Evolutionary conservation across 2,113 vertebrate genomes (phyloP).

Genomic region (Odontophorus gujanensis): DNA sequence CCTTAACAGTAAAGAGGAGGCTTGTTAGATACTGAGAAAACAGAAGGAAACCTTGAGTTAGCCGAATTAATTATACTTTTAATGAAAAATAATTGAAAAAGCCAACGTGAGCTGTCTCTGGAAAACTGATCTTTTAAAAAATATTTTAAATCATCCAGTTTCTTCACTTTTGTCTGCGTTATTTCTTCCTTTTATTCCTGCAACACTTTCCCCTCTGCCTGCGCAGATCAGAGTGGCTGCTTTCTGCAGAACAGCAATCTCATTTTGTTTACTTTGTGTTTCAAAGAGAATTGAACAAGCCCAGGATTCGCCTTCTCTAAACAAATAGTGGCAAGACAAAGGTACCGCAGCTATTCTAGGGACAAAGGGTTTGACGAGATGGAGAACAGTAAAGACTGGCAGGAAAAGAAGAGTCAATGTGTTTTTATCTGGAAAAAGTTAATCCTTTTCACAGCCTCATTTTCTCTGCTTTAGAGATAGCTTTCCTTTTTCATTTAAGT

Average conservation of each 20-base stretch:
- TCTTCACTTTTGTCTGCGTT: not conserved
- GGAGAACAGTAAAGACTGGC: not conserved
- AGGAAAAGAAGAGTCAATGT: conserved; percentile 22
- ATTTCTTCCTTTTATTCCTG: conserved; percentile 7
- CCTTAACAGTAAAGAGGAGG: not conserved
- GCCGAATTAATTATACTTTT: conserved; percentile 33
- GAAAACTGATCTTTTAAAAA: conserved; percentile 23
- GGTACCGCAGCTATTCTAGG: conserved; percentile 42
- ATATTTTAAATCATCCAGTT: conserved; percentile 17
- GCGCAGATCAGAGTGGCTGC: conserved; percentile 27
- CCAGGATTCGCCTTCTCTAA: conserved; percentile 37
- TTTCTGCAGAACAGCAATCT: conserved; percentile 44
- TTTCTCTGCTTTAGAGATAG: conserved; percentile 58
- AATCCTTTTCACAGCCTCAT: conserved; percentile 53
- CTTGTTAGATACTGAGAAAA: not conserved
- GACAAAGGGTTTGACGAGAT: conserved; percentile 42
- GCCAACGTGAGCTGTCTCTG: not conserved
- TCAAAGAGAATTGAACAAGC: conserved; percentile 64
- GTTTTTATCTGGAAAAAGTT: conserved; percentile 54
- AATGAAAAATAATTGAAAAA: conserved; percentile 53
- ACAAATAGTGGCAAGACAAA: conserved; percentile 60
- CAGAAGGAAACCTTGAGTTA: not conserved
- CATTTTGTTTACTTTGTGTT: conserved; percentile 65
- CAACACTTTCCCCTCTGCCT: conserved; percentile 2
- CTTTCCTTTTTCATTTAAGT: conserved; percentile 51